Base-by-base conservation (phyloP, 2,888 invertebrate species). In the Limenitis camilla region DNA sequence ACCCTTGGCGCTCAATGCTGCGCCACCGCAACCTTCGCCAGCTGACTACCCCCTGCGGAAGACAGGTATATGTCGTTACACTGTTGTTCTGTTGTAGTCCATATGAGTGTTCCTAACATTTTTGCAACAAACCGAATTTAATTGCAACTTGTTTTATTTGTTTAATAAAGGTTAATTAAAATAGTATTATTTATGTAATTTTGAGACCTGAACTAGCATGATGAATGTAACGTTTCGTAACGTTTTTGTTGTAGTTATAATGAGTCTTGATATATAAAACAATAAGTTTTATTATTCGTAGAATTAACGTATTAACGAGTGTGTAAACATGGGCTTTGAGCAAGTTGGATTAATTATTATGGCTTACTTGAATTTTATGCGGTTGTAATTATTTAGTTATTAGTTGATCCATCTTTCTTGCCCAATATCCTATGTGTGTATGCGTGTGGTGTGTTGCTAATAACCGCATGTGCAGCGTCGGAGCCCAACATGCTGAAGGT, bases 401-500 rank as follows among this genome's bases (percentile, higher is more conserved):
- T 19, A 19, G 3, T 19, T 19, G 19, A 19, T 19, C 19, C 19
- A 19, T 19, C 19, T 19, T 19, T 19, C 19, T 19, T 19, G 1
- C 3, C 3, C 19, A 19, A 19, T 19, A 19, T 41, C 32, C 28
- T 19, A 50, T n/a, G 46, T 29, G 58, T 35, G 51, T 38, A 52
- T 31, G 55, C 49, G 59, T 54, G 54, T 39, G 58, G 54, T 43
- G 56, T 51, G 58, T 46, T 45, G 50, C 42, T 53, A 60, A 44
- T 65, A 62, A 65, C 64, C 60, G 81, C 79, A 79, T 78, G 83
- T 53, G 72, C 81, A 96, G 97, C 97, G 79, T 97, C 97, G 88
- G 97, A 97, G 92, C 97, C 97, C 70, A 97, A 98, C 91, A 92
- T 97, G 89, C 91, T 96, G 89, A 96, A 96, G 91, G 94, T 96